Conservation (phyloP, 53 echinoderm and acorn worm genomes). For the Hippasteria phrygiana region DNA sequence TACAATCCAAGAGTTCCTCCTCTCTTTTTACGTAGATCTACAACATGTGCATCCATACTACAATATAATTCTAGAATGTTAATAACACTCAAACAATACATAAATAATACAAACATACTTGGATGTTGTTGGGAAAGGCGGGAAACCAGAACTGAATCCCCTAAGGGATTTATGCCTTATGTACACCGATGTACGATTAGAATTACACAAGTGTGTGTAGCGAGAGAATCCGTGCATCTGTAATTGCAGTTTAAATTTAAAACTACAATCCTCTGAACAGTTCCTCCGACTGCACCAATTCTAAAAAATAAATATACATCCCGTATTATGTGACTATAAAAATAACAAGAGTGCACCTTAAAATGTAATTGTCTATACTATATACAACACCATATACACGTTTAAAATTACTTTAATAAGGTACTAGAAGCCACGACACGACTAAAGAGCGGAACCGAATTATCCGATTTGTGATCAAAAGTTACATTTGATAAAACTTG, state of each 20-base stretch:
- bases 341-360: constrained; percentile 27
- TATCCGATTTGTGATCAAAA: no score
- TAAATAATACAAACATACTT: constrained; percentile 17
- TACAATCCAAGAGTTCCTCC: not conserved
- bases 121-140: not conserved
- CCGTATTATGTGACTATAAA: constrained; percentile 23
- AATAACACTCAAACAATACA: constrained; percentile 7
- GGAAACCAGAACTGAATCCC: no score
- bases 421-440: no score
- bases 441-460: no score
- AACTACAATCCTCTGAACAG: not conserved
- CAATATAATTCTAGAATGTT: not conserved
- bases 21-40: constrained; percentile 22
- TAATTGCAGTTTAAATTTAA: not conserved
- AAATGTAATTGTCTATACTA: constrained; percentile 15
- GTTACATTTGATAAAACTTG: no score
- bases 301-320: constrained; percentile 24
- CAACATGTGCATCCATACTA: constrained; percentile 31
- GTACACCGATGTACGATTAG: no score
- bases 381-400: constrained; percentile 32
- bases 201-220: no score
- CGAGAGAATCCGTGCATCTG: no score
- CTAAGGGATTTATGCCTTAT: no score
- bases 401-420: not conserved
- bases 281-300: constrained; percentile 25